These are phyloP conservation scores for Siderastrea radians DNA, from an alignment of 92 coral and sea anemone species.

Conservation along the genomic window DNA sequence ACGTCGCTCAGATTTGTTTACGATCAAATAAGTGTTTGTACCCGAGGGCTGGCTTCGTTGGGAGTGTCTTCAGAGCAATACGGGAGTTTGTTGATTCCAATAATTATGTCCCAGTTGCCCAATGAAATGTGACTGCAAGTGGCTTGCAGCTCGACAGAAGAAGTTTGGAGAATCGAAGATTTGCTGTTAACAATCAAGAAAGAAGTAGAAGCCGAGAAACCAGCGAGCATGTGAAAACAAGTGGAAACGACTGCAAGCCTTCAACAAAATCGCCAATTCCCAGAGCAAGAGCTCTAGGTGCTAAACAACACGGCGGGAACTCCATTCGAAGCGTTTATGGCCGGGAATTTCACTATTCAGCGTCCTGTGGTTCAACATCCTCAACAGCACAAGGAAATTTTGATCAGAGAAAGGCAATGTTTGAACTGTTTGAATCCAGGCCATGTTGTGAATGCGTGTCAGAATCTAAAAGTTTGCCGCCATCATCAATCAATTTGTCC, in stretches of 20 bases:
- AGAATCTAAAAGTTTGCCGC: background rate
- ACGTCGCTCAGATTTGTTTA: constrained; percentile 34
- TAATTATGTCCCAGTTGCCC: constrained; percentile 59
- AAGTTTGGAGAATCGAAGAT: constrained; percentile 64
- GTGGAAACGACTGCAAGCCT: background rate
- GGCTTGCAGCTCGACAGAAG: constrained; percentile 39
- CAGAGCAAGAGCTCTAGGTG: constrained; percentile 49
- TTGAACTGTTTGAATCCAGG: constrained; percentile 43
- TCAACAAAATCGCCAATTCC: constrained; percentile 19
- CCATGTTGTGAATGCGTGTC: constrained; percentile 42
- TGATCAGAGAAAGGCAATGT: constrained; percentile 40
- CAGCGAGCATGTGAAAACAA: constrained; percentile 26
- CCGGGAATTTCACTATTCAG: constrained; percentile 54
- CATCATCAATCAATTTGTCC: constrained; percentile 73
- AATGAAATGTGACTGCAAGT: constrained; percentile 50
- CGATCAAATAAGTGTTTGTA: constrained; percentile 55
- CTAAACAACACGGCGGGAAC: constrained; percentile 16
- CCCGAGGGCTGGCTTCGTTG: constrained; percentile 52
- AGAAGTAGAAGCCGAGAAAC: constrained; percentile 70
- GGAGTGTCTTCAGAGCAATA: constrained; percentile 59
- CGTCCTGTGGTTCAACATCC: constrained; percentile 46
- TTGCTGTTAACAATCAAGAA: constrained; percentile 39
- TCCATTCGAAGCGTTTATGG: constrained; percentile 49
- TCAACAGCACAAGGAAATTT: constrained; percentile 31
- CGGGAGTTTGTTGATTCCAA: constrained; percentile 59